These are phyloP conservation scores for Nansenia antarctica DNA, from an alignment of 2,113 vertebrate species.

Conservation along the genomic window DNA sequence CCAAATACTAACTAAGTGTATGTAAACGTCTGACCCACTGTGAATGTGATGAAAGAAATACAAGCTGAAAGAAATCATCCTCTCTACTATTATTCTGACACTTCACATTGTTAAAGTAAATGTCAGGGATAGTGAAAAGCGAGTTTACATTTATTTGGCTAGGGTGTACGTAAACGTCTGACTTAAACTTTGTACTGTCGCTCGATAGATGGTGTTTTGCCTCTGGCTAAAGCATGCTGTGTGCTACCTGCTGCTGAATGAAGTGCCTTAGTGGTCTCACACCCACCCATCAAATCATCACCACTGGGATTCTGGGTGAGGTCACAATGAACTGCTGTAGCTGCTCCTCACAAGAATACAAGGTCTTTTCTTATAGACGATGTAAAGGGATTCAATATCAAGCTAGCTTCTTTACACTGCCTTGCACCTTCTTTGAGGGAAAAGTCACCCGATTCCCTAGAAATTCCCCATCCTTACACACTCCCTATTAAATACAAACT, in stretches of 20 bases:
- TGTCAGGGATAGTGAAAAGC: too few relatives aligned
- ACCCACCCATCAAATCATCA: slow-evolving; percentile 3
- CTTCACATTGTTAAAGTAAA: too few relatives aligned
- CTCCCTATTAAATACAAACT: not conserved
- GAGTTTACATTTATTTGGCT: too few relatives aligned
- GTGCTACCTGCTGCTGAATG: slow-evolving; percentile 5
- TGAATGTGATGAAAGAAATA: too few relatives aligned
- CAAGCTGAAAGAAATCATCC: too few relatives aligned
- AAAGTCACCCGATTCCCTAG: not conserved
- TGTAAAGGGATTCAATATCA: not conserved
- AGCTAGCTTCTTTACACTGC: not conserved
- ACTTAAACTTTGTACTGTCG: too few relatives aligned
- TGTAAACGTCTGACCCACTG: too few relatives aligned
- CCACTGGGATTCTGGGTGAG: not conserved
- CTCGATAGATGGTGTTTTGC: not conserved
- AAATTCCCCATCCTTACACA: not conserved
- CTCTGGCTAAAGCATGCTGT: slow-evolving; percentile 2
- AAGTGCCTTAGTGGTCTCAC: slow-evolving; percentile 4
- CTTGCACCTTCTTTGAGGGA: not conserved
- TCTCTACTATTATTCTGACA: too few relatives aligned
- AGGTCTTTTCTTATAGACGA: not conserved
- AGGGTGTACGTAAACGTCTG: too few relatives aligned
- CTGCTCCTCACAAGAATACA: not conserved
- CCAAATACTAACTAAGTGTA: too few relatives aligned
- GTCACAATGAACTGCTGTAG: not conserved